Evolutionary conservation across 2,797 vertebrate genomes (phyloP), one percentile per base, ranked within the genome.

Genomic region (Peromyscus eremicus): DNA sequence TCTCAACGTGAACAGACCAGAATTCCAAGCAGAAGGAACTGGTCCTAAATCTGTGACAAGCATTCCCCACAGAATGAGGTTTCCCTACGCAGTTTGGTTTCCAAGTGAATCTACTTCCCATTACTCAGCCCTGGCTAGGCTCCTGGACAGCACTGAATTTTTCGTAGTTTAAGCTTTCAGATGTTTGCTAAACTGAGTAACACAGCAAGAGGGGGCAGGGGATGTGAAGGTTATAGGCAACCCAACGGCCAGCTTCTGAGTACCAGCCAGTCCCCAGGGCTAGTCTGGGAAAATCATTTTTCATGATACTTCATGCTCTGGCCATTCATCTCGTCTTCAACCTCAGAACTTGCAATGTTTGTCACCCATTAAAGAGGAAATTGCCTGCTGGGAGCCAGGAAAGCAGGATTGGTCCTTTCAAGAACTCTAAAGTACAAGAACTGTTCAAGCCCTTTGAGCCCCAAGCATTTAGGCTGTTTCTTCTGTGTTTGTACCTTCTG

Each of bases 121-220:
- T 70, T 89, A 83, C 68, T 94, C 94, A 89, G 14, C 43, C 23
- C 62, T 6, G 52, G 79, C 77, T 66, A 92, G 90, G 83, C 82
- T 93, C 62, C 68, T n/a, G 64, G 77, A n/a, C 2, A 2, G 40
- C 84, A 90, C 8, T 8, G 49, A 49, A n/a, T 25, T 87, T 40
- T 85, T 82, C 46, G 2, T 32, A 70, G 68, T 91, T 95, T 94
- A 91, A 95, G 75, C 3, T 88, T 92, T 95, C 66, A 88, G 83
- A 82, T 68, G 27, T 68, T 60, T 75, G 77, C 88, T 95, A 66
- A 94, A 55, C 25, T 43, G 6, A 94, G 77, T 94, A 71, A 88
- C 46, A 55, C 25, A 55, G 23, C 49, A 19, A 40, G 29, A 9
- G 3, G 14, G 25, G 25, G 19, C 52, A 55, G 13, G 13, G 52